Conservation (phyloP, 2,797 vertebrate genomes). For the Cyclura pinguis region DNA sequence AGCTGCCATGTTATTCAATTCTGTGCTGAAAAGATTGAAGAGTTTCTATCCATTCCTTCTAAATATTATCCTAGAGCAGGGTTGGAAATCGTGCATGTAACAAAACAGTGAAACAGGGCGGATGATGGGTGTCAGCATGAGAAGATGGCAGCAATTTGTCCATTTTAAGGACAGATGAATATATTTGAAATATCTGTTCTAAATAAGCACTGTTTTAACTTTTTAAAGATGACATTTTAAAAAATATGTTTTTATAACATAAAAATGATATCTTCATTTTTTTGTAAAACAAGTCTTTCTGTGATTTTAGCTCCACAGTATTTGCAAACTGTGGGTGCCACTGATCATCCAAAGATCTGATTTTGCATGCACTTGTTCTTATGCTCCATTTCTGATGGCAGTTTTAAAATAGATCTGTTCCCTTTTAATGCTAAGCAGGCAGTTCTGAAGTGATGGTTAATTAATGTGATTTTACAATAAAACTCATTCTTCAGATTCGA, state of each 20-base stretch:
- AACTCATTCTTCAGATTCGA: slow-evolving; percentile 14
- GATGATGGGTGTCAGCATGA: background rate
- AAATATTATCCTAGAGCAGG: background rate
- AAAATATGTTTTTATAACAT: no score
- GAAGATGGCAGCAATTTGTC: background rate
- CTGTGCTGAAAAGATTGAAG: background rate
- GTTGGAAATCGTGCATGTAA: background rate
- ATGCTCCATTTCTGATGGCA: background rate
- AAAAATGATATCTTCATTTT: background rate
- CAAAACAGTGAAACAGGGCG: background rate
- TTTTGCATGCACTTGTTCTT: slow-evolving; percentile 15
- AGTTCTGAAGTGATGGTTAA: slow-evolving; percentile 21
- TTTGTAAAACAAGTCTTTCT: background rate
- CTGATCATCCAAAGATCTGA: background rate
- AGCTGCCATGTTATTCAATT: background rate
- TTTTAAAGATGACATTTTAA: background rate
- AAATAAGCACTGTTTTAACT: background rate
- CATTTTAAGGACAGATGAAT: background rate
- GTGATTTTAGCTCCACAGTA: background rate
- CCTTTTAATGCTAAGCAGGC: background rate
- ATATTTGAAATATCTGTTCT: background rate
- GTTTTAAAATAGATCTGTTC: background rate
- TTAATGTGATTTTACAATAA: slow-evolving; percentile 29
- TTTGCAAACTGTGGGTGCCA: background rate
- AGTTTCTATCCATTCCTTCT: background rate